Conservation (phyloP, 2,797 vertebrate genomes). For the Typhlichthys eigenmanni region DNA sequence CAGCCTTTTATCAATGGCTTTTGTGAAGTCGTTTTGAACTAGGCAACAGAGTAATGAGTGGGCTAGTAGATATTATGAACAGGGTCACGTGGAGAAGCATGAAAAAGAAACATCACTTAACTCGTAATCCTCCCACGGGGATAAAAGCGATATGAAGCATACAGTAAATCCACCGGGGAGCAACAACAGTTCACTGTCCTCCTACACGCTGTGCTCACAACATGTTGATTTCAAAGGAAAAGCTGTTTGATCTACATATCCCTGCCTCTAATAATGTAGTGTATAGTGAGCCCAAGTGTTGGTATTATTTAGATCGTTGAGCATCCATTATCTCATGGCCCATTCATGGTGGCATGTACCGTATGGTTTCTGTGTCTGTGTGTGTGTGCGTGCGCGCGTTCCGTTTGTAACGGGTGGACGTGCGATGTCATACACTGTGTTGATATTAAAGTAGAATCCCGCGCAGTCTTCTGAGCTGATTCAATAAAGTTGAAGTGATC, state of each 20-base stretch:
- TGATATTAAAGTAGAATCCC: no score
- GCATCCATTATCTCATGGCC: no score
- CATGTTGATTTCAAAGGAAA: background rate
- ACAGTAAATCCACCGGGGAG: background rate
- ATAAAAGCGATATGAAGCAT: slow-evolving; percentile 3
- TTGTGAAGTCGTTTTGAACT: slow-evolving; percentile 37
- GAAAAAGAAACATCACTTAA: background rate
- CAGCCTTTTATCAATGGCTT: slow-evolving; percentile 42
- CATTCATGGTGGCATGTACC: no score
- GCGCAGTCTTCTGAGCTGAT: no score
- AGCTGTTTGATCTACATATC: background rate
- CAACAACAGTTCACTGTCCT: slow-evolving; percentile 16
- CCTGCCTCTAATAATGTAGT: background rate
- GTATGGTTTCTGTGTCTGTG: no score
- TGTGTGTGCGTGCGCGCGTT: no score
- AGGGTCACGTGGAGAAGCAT: slow-evolving; percentile 3
- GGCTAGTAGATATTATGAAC: slow-evolving; percentile 21
- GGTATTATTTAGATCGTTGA: no score
- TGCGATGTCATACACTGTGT: no score
- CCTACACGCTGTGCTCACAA: background rate
- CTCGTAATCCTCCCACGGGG: slow-evolving; percentile 10
- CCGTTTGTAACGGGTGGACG: no score
- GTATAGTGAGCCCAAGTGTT: background rate
- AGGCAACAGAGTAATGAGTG: slow-evolving; percentile 35
- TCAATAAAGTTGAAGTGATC: no score